Evolutionary conservation across 2,113 vertebrate genomes (phyloP), one percentile per base, ranked within the genome.

Genomic region (Gymnarchus niloticus): DNA sequence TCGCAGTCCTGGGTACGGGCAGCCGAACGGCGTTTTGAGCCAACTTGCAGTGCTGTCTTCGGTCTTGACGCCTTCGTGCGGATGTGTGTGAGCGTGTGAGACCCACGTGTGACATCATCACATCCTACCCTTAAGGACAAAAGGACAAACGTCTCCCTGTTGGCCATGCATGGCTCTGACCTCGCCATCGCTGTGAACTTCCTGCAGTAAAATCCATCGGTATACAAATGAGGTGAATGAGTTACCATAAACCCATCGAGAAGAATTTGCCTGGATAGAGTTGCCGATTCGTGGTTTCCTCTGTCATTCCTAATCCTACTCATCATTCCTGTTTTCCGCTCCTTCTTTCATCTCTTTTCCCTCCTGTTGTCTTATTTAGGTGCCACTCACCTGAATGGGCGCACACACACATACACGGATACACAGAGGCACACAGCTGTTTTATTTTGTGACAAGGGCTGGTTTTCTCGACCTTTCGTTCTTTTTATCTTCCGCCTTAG

Each of bases 241-340:
- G 76, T 56, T 37, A 56, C 37, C 61, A 85, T 85, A 52, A 54
- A 85, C 48, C 33, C 28, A 23, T 28, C 52, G 49, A 51, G 46
- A 51, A 56, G 33, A 44, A 85, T 77, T 73, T 56, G 84, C 59
- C 48, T 52, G 51, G 51, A n/a, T 73, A 65, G 49, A 85, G 65
- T 54, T 77, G n/a, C 6, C 44, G 44, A 37, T 76, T 19, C 76
- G 84, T 23, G 33, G 61, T 77, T 21, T 3, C 49, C n/a, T 12
- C 28, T 82, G 14, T 82, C 23, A 25, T 37, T 12, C 25, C 0
- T 51, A 0, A 21, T 41, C 41, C 76, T 19, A 14, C 52, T 54
- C 14, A 54, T 6, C 52, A 9, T 48, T 48, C 44, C 8, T 77
- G 37, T 23, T 44, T 10, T 7, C 44, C 17, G 9, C 44, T 41